A percentile compares a stretch with the other conserved stretches of the same genome.
Evolutionary conservation across 1,140 invertebrate genomes (phyloP).

Genomic region (Antheraea mylitta): DNA sequence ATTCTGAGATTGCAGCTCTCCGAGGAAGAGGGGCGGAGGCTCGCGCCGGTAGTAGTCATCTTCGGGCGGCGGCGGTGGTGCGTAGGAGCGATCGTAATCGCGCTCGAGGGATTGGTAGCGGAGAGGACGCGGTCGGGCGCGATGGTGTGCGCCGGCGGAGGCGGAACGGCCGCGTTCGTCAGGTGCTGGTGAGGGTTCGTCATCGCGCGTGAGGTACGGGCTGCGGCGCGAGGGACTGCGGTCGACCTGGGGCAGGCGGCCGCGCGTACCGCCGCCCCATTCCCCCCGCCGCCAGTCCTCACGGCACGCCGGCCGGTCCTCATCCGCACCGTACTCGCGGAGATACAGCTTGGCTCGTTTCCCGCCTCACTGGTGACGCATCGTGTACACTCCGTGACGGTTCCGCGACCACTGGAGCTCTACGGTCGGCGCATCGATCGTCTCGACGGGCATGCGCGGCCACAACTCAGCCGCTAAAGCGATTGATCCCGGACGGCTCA

Average conservation of each 20-base stretch:
- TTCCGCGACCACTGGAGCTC: constrained; percentile 61
- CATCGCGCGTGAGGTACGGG: constrained; percentile 84
- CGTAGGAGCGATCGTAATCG: constrained; percentile 70
- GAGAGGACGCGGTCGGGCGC: constrained; percentile 55
- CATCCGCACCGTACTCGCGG: constrained; percentile 69
- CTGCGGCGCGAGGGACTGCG: constrained; percentile 87
- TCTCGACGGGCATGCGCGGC: constrained; percentile 43
- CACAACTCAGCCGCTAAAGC: constrained; percentile 48
- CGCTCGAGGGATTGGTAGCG: constrained; percentile 70
- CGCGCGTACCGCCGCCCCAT: constrained; percentile 73
- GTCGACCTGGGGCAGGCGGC: constrained; percentile 88
- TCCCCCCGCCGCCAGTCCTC: constrained; percentile 72
- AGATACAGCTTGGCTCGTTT: constrained; percentile 74
- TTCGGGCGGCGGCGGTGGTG: constrained; percentile 64
- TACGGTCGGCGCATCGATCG: constrained; percentile 56
- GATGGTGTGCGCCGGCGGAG: constrained; percentile 71
- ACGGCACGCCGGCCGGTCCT: constrained; percentile 71
- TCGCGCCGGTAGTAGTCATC: constrained; percentile 69
- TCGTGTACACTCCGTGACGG: constrained; percentile 65
- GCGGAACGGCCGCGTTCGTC: constrained; percentile 77
- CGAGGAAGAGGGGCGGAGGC: constrained; percentile 83
- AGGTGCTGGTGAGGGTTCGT: constrained; percentile 86
- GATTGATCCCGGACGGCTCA: constrained; percentile 27
- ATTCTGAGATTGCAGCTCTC: constrained; percentile 96
- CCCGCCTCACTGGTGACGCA: constrained; percentile 68